Base-by-base conservation (phyloP, 1,140 invertebrate genomes). In the Yoshiicerus persimilis region DNA sequence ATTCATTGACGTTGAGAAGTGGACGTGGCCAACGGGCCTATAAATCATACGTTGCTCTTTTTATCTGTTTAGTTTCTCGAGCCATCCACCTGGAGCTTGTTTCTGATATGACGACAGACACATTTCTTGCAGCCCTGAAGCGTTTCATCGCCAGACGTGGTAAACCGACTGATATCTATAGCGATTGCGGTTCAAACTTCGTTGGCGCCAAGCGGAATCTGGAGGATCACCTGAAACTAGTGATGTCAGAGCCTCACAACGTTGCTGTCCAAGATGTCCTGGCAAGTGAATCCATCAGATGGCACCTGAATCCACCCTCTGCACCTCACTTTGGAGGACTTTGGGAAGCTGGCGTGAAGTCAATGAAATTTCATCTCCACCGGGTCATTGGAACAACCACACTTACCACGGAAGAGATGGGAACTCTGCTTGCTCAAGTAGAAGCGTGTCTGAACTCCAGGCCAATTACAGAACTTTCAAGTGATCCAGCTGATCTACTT, bases 161-260 rank as follows among this genome's bases (percentile, higher is more conserved):
- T 16, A 80, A 64, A 9, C 90, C 92, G 1, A 39, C 23, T 4
- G 64, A 91, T 56, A 87, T 93, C 0, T 92, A 91, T 66, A 92
- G 88, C 34, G 93, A 93, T 86, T 92, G 91, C 77, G 93, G 92
- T n/a, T 93, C 92, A 0, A 93, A 93, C 88, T 93, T 93, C 89
- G 66, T 90, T 13, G 92, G 92, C n/a, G 90, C 92, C 0, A 80
- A 89, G 1, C 87, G 87, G 25, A 80, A 90, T 20, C 30, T 91
- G 20, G 47, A 27, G 2, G 75, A 80, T 4, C 9, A 13, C 8
- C 23, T 32, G 10, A 11, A 30, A 27, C 23, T 80, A 0, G 32
- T 23, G 4, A 9, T 13, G 4, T 80, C 75, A 2, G 0, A 5
- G 5, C 1, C 2, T 2, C 32, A 80, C 32, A 38, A 36, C 30